Evolutionary conservation across 1,140 invertebrate species (phyloP), one percentile per base, ranked within the genome.

Genomic region (Eupristina koningsbergeri): DNA sequence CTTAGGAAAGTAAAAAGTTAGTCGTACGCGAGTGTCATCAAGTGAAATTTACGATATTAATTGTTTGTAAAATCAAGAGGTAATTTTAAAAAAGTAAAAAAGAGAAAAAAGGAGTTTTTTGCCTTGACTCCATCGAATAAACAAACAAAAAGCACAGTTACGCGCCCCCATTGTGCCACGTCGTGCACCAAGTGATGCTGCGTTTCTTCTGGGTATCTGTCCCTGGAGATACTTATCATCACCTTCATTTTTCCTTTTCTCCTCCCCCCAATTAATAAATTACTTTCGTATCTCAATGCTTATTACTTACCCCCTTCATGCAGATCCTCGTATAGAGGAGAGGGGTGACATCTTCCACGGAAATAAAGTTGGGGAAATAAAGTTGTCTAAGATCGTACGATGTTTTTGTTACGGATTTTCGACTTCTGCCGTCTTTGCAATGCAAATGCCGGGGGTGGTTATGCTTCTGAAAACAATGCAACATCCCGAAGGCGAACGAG

Each of bases 401-500:
- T 67, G 63, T 36, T 29, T 67, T 67, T 67, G 63, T 67, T 67
- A 67, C 63, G 63, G 63, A 67, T 67, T 67, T 67, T 36, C 34
- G 34, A 67, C 29, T 58, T 58, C 53, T 22, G 53, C 8, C n/a
- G 63, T 7, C n/a, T 73, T 45, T 7, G 36, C 69, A 45, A 45
- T 73, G 69, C 69, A 73, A 73, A 73, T 73, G 39, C 7, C 6
- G 0, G 19, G 63, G 63, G 3, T 67, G n/a, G 63, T 13, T 3
- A 34, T 13, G 5, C 41, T 22, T 73, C n/a, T 11, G 8, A n/a
- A 73, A 31, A 45, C 41, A 45, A 45, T 29, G 39, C n/a, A 26
- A 45, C 69, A 47, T 39, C 6, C 9, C 39, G 11, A 3, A 13
- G 1, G 31, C 29, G 39, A 47, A 47, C 45, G 45, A n/a, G 26